Evolutionary conservation across 2,113 vertebrate genomes (phyloP).

Genomic region (Rostratula benghalensis): DNA sequence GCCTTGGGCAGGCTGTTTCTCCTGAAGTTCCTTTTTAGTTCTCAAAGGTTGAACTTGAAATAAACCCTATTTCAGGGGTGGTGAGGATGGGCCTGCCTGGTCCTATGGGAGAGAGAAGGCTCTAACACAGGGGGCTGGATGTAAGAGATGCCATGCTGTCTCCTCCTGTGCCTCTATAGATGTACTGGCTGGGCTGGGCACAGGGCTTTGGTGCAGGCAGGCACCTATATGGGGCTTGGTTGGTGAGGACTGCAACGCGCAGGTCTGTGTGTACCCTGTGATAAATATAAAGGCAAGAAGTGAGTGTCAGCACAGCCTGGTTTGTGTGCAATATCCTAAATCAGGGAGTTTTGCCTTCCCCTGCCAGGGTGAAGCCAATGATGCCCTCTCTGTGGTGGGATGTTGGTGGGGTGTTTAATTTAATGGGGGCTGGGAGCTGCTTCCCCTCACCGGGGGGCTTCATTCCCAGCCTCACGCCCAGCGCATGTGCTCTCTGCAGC

Average conservation of each 20-base stretch:
- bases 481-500: background rate
- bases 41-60: constrained; percentile 2
- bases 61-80: background rate
- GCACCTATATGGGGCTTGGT: background rate
- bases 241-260: background rate
- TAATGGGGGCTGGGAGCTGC: background rate
- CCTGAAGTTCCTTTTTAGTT: background rate
- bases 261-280: background rate
- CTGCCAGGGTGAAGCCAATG: background rate
- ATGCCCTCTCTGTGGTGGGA: background rate
- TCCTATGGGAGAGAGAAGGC: background rate
- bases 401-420: background rate
- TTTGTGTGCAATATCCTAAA: background rate
- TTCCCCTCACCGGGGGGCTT: background rate
- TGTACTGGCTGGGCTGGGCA: background rate
- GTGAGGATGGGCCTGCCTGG: background rate
- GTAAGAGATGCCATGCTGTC: fast-evolving
- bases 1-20: background rate
- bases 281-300: background rate
- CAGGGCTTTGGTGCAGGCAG: background rate
- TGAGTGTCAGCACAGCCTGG: background rate
- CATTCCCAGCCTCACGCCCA: background rate
- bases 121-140: background rate
- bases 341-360: background rate
- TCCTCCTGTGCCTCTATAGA: background rate